Evolutionary conservation across 2,113 vertebrate species (phyloP).

Genomic region (Tragelaphus imberbis): DNA sequence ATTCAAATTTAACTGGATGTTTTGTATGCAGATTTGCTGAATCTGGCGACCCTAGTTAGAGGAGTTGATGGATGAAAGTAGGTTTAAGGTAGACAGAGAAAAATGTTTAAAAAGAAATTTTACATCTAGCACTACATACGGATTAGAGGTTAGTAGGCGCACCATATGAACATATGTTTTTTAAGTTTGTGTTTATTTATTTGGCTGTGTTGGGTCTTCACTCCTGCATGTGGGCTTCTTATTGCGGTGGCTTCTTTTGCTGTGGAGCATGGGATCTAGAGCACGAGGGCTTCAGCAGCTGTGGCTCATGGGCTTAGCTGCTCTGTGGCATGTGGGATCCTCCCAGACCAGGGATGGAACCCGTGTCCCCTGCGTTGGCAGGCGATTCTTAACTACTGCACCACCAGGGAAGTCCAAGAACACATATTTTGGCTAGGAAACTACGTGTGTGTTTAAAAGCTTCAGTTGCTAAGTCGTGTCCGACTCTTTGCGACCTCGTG

Average conservation of each 20-base stretch:
- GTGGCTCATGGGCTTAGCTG: background rate
- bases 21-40: background rate
- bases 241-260: background rate
- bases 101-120: constrained; percentile 25
- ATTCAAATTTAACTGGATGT: constrained; percentile 3
- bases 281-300: background rate
- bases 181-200: background rate
- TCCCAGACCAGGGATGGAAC: background rate
- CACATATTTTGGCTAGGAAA: constrained; percentile 9
- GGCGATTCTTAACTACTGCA: background rate
- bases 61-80: background rate
- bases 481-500: background rate
- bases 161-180: background rate
- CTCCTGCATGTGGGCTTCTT: background rate
- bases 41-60: background rate
- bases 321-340: background rate
- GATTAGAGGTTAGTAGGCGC: background rate
- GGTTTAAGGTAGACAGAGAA: background rate
- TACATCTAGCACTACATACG: background rate
- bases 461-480: background rate
- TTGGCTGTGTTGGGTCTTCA: background rate
- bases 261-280: background rate
- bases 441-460: background rate
- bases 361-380: background rate
- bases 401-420: background rate